Percentiles rank a stretch among this genome's conserved stretches.
Evolutionary conservation across 2,113 vertebrate genomes (phyloP).

Genomic region (Alosa alosa): DNA sequence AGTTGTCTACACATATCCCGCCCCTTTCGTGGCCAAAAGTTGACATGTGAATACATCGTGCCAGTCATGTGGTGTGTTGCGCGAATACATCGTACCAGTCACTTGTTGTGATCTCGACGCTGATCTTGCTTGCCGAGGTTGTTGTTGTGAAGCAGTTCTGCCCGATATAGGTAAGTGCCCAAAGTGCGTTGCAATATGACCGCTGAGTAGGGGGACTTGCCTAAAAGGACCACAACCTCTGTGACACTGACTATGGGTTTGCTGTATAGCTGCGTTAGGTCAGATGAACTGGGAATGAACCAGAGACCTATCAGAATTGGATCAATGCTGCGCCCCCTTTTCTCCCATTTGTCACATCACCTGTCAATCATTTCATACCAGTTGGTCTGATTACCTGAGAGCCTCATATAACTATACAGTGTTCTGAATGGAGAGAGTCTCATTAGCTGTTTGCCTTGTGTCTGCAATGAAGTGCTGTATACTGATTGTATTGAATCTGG

Average conservation of each 20-base stretch:
- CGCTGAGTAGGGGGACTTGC: no score
- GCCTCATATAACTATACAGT: background rate
- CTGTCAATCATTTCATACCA: background rate
- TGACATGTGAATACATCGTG: no score
- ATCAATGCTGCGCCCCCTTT: background rate
- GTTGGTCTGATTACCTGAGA: background rate
- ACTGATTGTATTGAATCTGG: slow-evolving; percentile 18
- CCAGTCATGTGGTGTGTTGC: no score
- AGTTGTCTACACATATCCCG: no score
- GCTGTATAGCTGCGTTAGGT: background rate
- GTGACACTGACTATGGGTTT: background rate
- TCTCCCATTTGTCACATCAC: background rate
- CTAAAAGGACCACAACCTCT: background rate
- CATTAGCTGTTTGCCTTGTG: background rate
- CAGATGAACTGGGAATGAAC: background rate
- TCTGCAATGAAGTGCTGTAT: background rate
- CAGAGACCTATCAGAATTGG: background rate
- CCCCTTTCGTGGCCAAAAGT: no score
- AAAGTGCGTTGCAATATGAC: no score
- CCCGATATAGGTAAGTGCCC: no score
- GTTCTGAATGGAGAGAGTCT: background rate
- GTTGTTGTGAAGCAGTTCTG: no score
- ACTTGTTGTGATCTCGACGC: no score
- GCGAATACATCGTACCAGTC: no score
- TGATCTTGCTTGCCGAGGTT: no score